These are phyloP conservation scores for Phymanthus crucifer DNA, from an alignment of 92 coral and sea anemone species.

Conservation along the genomic window DNA sequence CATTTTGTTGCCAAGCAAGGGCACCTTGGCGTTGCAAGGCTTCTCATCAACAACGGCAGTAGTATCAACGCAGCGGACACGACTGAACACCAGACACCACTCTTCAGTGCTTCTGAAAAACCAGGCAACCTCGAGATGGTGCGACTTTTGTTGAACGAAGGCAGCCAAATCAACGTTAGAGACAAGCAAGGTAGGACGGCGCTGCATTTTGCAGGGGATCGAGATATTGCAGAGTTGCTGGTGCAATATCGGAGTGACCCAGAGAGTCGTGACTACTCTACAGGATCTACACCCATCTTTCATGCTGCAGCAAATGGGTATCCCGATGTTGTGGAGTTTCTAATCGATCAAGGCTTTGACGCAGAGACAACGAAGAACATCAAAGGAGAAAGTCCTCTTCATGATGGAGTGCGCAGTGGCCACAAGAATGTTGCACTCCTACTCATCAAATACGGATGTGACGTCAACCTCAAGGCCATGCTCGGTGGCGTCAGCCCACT, in stretches of 20 bases:
- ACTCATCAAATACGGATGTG: constrained; percentile 48
- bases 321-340: constrained; percentile 51
- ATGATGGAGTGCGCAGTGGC: constrained; percentile 63
- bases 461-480: constrained; percentile 54
- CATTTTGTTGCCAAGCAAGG: constrained; percentile 67
- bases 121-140: constrained; percentile 49
- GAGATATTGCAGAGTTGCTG: constrained; percentile 50
- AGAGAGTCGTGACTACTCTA: constrained; percentile 49
- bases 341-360: constrained; percentile 48
- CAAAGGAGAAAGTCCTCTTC: constrained; percentile 64
- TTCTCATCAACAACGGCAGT: constrained; percentile 49
- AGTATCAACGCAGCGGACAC: constrained; percentile 38
- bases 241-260: constrained; percentile 50
- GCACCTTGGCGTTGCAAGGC: constrained; percentile 41
- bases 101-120: constrained; percentile 58
- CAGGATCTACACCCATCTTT: constrained; percentile 65
- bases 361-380: constrained; percentile 31
- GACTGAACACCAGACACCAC: constrained; percentile 58
- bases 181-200: constrained; percentile 62
- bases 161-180: constrained; percentile 34
- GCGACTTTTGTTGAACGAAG: constrained; percentile 44
- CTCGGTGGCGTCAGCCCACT: constrained; percentile 66
- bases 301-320: constrained; percentile 62
- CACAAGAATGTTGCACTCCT: constrained; percentile 53
- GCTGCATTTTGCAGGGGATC: constrained; percentile 52